Conservation (phyloP, 2,888 invertebrate species). For the Oscheius sp. region DNA sequence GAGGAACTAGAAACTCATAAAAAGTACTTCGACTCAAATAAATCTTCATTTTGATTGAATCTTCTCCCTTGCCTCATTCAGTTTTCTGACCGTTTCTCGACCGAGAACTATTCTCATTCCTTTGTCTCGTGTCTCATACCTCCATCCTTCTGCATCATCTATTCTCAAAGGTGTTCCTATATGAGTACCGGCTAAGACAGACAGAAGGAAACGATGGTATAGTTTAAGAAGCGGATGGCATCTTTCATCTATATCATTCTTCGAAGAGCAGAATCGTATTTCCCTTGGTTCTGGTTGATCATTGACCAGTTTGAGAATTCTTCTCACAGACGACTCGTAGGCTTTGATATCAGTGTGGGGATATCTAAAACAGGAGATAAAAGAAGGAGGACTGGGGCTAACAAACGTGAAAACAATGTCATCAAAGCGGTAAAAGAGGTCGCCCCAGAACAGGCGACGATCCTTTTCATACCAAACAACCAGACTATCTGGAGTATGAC, state of each 20-base stretch:
- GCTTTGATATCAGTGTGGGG: conserved; percentile 50
- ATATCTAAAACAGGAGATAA: conserved; percentile 37
- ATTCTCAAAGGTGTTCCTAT: conserved; percentile 49
- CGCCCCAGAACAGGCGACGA: conserved; percentile 52
- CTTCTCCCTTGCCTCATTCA: conserved; percentile 49
- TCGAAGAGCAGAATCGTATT: conserved; percentile 44
- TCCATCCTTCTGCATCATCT: conserved; percentile 57
- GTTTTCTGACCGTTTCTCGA: conserved; percentile 43
- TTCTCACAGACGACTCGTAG: conserved; percentile 51
- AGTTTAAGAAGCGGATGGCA: conserved; percentile 49
- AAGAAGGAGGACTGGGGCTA: not conserved
- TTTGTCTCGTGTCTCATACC: conserved; percentile 54
- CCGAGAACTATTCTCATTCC: conserved; percentile 49
- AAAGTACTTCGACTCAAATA: conserved; percentile 20
- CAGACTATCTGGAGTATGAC: conserved; percentile 56
- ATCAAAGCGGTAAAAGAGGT: conserved; percentile 54
- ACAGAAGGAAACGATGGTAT: conserved; percentile 51
- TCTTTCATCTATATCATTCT: conserved; percentile 44
- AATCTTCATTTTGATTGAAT: conserved; percentile 15
- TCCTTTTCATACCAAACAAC: conserved; percentile 50
- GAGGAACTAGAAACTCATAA: not conserved
- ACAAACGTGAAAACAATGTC: conserved; percentile 53
- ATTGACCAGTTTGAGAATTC: conserved; percentile 44
- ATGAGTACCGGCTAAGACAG: conserved; percentile 55
- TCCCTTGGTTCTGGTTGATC: conserved; percentile 31